A percentile compares a stretch with the other conserved stretches of the same genome.
These are phyloP conservation scores for Dipodomys ordii DNA, from an alignment of 2,113 vertebrate genomes.

Conservation along the genomic window DNA sequence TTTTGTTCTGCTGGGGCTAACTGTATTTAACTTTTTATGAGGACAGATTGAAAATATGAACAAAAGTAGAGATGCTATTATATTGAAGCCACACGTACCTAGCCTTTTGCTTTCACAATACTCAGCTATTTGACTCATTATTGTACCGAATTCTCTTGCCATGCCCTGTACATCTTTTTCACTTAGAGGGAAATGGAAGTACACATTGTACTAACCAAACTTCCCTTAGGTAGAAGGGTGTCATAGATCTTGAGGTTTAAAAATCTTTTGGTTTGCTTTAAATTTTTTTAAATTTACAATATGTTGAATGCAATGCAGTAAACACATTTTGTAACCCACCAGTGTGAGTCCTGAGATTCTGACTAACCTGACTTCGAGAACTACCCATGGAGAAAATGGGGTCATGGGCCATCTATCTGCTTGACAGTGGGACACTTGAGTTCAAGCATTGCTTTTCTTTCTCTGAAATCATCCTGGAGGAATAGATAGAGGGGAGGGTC, in stretches of 20 bases:
- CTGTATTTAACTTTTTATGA: background rate
- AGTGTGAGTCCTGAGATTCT: background rate
- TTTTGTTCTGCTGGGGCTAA: conserved; percentile 49
- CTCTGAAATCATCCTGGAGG: background rate
- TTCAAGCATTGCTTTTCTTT: background rate
- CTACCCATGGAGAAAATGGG: background rate
- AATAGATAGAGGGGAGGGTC: background rate
- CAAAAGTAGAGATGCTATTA: background rate
- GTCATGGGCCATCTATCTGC: background rate
- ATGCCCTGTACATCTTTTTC: background rate
- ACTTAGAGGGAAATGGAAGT: background rate
- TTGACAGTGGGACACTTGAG: background rate
- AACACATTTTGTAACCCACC: background rate
- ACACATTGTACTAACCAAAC: background rate
- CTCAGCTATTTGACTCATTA: background rate
- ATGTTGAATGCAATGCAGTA: background rate
- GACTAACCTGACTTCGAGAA: background rate
- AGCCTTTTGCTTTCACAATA: background rate
- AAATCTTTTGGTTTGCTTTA: background rate
- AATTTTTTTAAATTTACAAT: background rate
- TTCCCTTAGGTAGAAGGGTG: too few species aligned
- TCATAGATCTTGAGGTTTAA: background rate
- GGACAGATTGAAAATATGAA: background rate
- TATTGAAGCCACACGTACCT: rapidly evolving
- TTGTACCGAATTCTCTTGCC: background rate